These are phyloP conservation scores for Dipodomys ordii DNA, from an alignment of 2,113 vertebrate species.

Conservation along the genomic window DNA sequence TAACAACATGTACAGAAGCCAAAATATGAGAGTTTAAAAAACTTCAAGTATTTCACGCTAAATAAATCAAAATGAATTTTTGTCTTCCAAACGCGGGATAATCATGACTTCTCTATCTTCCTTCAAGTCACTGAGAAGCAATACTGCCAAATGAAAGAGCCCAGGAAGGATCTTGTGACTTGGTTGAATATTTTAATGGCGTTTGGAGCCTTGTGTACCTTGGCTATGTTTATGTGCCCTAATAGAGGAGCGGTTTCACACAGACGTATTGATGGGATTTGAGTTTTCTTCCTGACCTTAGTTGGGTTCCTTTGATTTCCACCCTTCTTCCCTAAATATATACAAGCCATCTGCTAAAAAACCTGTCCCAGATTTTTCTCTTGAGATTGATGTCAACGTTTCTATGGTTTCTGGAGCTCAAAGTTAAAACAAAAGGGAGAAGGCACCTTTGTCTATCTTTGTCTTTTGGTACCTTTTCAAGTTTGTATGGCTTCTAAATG, in stretches of 20 bases:
- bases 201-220: not conserved
- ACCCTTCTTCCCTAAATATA: slow-evolving; percentile 8
- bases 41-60: not conserved
- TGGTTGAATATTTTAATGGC: not conserved
- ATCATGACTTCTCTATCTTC: not conserved
- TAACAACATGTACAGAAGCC: not conserved
- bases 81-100: not conserved
- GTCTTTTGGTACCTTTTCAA: slow-evolving; percentile 15
- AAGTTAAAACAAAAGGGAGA: slow-evolving; percentile 51
- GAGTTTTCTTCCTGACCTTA: slow-evolving; percentile 57
- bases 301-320: slow-evolving; percentile 31
- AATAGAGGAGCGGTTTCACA: not conserved
- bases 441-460: slow-evolving; percentile 17
- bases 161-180: not conserved
- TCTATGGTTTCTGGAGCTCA: slow-evolving; percentile 68
- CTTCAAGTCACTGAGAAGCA: slow-evolving; percentile 1
- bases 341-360: slow-evolving; percentile 49
- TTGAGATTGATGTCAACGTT: slow-evolving; percentile 62
- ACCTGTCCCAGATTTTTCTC: slow-evolving; percentile 66
- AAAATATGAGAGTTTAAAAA: not conserved
- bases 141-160: not conserved
- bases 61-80: slow-evolving; percentile 33
- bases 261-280: not conserved
- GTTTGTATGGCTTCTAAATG: slow-evolving; percentile 25
- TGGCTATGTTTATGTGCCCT: not conserved